Evolutionary conservation across 2,797 vertebrate species (phyloP).

Genomic region (Microtus agrestis): DNA sequence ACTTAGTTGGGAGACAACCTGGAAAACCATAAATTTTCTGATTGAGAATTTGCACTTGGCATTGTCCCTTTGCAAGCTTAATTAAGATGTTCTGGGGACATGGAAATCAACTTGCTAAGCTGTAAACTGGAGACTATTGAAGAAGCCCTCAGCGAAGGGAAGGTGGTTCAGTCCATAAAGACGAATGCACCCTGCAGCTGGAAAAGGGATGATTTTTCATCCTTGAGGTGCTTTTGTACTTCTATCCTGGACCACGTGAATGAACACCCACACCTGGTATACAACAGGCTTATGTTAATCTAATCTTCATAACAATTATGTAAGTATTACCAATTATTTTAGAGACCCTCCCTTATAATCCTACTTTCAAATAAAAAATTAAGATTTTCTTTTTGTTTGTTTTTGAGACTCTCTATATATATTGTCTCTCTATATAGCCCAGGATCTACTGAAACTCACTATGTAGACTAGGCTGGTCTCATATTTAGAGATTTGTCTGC

Average conservation of each 20-base stretch:
- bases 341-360: constrained; percentile 10
- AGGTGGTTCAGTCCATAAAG: neutral
- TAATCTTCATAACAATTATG: neutral
- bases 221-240: too few relatives aligned
- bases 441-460: too few relatives aligned
- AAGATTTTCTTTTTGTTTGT: constrained; percentile 17
- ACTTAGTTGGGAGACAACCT: neutral
- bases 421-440: too few relatives aligned
- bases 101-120: neutral
- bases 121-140: neutral
- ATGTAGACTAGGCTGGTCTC: too few relatives aligned
- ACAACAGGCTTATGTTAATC: too few relatives aligned
- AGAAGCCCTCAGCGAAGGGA: neutral
- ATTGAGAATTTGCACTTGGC: neutral
- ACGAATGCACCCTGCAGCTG: too few relatives aligned
- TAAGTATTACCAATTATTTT: constrained; percentile 48
- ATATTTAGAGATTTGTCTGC: too few relatives aligned
- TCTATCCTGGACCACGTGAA: too few relatives aligned
- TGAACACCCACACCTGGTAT: too few relatives aligned
- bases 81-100: neutral
- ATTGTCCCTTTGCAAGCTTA: neutral
- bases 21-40: neutral
- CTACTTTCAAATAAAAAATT: constrained; percentile 35
- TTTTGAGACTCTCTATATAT: neutral
- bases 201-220: too few relatives aligned